Evolutionary conservation across 2,888 invertebrate species (phyloP), one percentile per base, ranked within the genome.

Genomic region (Erebia epiphron): DNA sequence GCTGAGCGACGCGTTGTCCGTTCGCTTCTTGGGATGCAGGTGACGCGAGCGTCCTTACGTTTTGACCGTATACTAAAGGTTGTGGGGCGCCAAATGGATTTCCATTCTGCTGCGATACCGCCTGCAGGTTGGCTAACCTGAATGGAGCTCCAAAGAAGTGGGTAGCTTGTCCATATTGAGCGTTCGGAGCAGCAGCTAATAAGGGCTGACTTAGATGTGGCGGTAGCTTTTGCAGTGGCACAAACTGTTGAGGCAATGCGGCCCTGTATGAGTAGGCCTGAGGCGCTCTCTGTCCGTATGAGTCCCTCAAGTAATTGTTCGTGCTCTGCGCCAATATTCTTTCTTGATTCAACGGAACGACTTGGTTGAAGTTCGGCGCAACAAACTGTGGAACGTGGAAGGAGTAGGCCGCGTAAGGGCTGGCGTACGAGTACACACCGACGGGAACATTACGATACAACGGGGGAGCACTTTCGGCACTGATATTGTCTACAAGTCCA

Each of bases 351-450:
- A 90, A 83, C 2, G 90, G 88, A 14, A 87, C 75, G 56, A 82
- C 57, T 61, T 85, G 84, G 8, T 85, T 84, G 8, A 82, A 82
- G 63, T 83, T 84, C 5, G 87, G 86, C 13, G 83, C 82, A 43
- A 83, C 71, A 58, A 84, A 82, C 9, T 81, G 76, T 1, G 91
- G 91, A 26, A 86, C 78, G 50, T 89, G 86, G 75, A 89, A 88
- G 43, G 91, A 87, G 78, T 87, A 87, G 11, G 90, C 85, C 1
- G 84, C 88, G 75, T 92, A 86, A 2, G 92, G 92, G 35, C 90
- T 86, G 49, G 92, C 92, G 78, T 93, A 93, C 70, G 92, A 92
- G 78, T 93, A 93, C 71, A 91, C 84, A 18, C 85, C 86, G 9
- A 82, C 70, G 0, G 87, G 86, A 49, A 82, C 82, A 73, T 87